phyloP scores from a whole-genome alignment of 30 jellyfish, hydroid and myxozoan species.

The Aurelia sp. region DNA sequence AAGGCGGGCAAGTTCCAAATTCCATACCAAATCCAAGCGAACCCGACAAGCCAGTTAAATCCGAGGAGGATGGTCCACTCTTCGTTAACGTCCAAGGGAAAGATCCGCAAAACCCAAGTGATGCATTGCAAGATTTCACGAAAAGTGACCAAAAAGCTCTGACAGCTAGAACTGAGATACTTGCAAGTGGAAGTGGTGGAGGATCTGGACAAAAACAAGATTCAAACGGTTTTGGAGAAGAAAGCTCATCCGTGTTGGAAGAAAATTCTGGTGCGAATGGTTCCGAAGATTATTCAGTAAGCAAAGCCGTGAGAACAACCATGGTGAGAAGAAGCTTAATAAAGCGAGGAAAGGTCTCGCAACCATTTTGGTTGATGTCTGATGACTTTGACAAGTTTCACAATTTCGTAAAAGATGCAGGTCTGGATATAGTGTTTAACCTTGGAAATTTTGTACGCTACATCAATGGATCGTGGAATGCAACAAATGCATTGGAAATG shows the following conservation, averaged over 20 bases:
- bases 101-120: conserved; percentile 51
- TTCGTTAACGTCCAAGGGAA: conserved; percentile 1
- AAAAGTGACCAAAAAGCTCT: conserved; percentile 5
- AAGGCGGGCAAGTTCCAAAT: not conserved
- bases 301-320: not conserved
- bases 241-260: not conserved
- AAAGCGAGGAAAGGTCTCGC: conserved; percentile 13
- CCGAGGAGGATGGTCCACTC: conserved; percentile 12
- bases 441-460: conserved; percentile 62
- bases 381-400: conserved; percentile 71
- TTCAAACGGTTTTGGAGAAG: conserved; percentile 17
- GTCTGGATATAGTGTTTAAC: conserved; percentile 56
- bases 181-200: conserved; percentile 7
- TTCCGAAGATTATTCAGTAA: not conserved
- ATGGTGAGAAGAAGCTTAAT: not conserved
- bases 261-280: too few relatives aligned
- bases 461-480: conserved; percentile 67
- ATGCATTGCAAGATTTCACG: conserved; percentile 21
- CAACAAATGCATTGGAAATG: conserved; percentile 69
- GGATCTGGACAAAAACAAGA: conserved; percentile 22
- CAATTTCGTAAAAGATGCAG: conserved; percentile 48
- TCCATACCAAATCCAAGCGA: conserved; percentile 25
- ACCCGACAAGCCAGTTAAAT: not conserved
- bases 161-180: not conserved
- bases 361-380: conserved; percentile 80